A percentile compares a stretch with the other conserved stretches of the same genome.
Conservation (phyloP, 23 tunicate genomes). For the Styela clava region DNA sequence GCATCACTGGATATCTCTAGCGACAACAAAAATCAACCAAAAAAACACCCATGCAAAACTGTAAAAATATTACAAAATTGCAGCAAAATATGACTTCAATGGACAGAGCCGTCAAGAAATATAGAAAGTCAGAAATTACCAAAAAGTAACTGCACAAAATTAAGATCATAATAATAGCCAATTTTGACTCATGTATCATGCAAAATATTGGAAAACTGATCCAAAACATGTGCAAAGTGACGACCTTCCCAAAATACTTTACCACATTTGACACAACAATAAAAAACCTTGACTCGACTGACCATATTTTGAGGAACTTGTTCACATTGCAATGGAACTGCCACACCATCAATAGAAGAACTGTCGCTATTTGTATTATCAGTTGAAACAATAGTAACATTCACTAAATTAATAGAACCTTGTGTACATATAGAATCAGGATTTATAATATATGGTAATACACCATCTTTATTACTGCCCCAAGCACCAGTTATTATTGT, state of each 20-base stretch:
- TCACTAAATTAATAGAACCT: slow-evolving; percentile 28
- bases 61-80: too few relatives aligned
- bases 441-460: slow-evolving; percentile 33
- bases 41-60: too few relatives aligned
- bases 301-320: slow-evolving; percentile 62
- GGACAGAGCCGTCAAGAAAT: too few relatives aligned
- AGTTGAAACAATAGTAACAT: slow-evolving; percentile 41
- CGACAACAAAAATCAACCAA: too few relatives aligned
- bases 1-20: too few relatives aligned
- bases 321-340: slow-evolving; percentile 23
- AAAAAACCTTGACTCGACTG: slow-evolving; percentile 39
- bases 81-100: too few relatives aligned
- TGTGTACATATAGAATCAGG: slow-evolving; percentile 45
- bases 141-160: too few relatives aligned
- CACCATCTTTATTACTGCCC: slow-evolving; percentile 2
- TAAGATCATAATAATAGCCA: too few relatives aligned
- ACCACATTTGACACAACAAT: slow-evolving; percentile 73
- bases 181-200: too few relatives aligned
- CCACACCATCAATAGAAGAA: not conserved
- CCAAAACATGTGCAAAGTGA: slow-evolving; percentile 56
- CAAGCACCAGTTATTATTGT: not conserved
- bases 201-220: slow-evolving; percentile 37
- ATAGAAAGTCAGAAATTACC: too few relatives aligned
- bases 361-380: not conserved
- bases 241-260: slow-evolving; percentile 83